Base-by-base conservation (phyloP, 2,888 invertebrate species). In the Hirtodrosophila cameraria region DNA sequence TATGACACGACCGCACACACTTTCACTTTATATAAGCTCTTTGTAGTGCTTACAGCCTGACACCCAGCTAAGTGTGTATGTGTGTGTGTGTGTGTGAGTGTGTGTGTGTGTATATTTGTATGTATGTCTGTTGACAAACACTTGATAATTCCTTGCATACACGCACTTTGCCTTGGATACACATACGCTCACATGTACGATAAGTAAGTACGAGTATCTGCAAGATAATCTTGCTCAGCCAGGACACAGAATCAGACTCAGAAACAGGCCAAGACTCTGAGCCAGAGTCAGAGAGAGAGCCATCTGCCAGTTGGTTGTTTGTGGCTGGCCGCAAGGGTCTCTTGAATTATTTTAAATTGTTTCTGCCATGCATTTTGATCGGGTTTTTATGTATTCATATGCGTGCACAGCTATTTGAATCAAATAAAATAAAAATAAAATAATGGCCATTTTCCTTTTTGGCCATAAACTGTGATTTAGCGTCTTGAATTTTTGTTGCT, bases 331-430 rank as follows among this genome's bases (percentile, higher is more conserved):
- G 57, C 70, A 76, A 75, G 77, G 77, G 71, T 70, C 74, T 59
- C 71, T 82, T 82, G 85, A 82, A 85, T 82, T 82, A 82, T 85
- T 82, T 76, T 85, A 82, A 84, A 82, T 79, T 72, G 72, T 77
- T 85, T 81, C 57, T 67, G 53, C 53, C 63, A 54, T 73, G 70
- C 63, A 73, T 68, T 68, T 65, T 64, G 54, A 50, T 70, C 59
- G 58, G 43, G 62, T 42, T 57, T 60, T 50, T 62, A 69, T 78
- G 43, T 72, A 81, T 81, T 81, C 74, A 84, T 80, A 67, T 64
- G 66, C 52, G 41, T 57, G 65, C 70, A 70, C 64, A 68, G 70
- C 70, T 70, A 59, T 58, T n/a, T 61, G 35, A 53, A 53, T 46
- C 38, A 68, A 66, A 65, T 33, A 58, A 58, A 64, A 65, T 46